A percentile compares a stretch with the other conserved stretches of the same genome.
These are phyloP conservation scores for Rhynchomys soricoides DNA, from an alignment of 2,113 vertebrate species.

Conservation along the genomic window DNA sequence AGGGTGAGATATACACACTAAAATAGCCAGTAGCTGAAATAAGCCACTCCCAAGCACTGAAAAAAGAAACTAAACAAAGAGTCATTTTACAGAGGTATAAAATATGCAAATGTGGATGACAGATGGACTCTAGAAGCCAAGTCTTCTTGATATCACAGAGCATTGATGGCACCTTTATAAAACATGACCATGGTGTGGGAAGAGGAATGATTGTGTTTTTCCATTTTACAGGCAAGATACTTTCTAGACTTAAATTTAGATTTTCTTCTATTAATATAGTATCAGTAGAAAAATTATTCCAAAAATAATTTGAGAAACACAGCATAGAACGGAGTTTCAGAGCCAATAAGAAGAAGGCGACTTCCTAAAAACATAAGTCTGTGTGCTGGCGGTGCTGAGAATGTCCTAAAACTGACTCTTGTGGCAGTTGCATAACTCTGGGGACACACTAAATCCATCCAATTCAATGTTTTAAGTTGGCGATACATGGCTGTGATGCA, in stretches of 20 bases:
- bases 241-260: conserved; percentile 62
- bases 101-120: not conserved
- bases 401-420: not conserved
- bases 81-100: not conserved
- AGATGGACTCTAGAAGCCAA: not conserved
- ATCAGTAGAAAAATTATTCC: conserved; percentile 7
- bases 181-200: not conserved
- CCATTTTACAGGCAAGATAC: conserved; percentile 27
- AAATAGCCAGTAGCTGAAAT: conserved; percentile 2
- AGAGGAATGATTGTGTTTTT: not conserved
- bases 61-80: not conserved
- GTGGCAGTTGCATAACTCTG: not conserved
- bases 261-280: not conserved
- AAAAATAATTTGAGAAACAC: conserved; percentile 61
- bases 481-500: not conserved
- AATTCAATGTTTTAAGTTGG: not conserved
- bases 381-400: not conserved
- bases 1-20: not conserved
- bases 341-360: not conserved
- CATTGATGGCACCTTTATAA: not conserved
- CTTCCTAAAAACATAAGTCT: conserved; percentile 1
- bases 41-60: not conserved
- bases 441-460: not conserved
- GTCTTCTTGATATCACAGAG: not conserved
- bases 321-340: not conserved